Evolutionary conservation across 2,113 vertebrate species (phyloP).

Genomic region (Dasyornis broadbenti): DNA sequence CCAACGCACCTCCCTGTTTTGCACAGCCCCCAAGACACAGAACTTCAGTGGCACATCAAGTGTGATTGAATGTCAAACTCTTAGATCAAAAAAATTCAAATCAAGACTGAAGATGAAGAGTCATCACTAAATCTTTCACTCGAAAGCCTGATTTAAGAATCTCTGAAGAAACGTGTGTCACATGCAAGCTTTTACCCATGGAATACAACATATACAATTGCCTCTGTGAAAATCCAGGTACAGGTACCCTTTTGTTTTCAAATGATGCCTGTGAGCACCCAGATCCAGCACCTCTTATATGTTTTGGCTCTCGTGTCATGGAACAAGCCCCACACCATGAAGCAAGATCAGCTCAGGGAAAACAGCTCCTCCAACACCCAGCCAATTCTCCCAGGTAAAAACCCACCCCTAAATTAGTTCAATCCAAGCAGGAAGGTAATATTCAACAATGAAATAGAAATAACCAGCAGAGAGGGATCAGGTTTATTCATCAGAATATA

Average conservation of each 20-base stretch:
- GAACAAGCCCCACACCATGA: rapidly evolving
- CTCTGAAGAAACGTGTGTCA: background rate
- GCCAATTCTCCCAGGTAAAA: background rate
- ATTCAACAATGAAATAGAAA: background rate
- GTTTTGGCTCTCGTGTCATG: background rate
- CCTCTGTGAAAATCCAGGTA: background rate
- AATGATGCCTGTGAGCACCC: background rate
- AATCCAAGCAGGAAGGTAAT: background rate
- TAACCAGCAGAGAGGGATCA: background rate
- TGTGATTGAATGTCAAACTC: background rate
- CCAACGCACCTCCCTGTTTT: background rate
- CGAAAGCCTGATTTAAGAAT: background rate
- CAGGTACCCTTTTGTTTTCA: background rate
- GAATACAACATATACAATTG: background rate
- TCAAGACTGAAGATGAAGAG: background rate
- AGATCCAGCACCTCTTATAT: background rate
- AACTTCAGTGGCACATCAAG: background rate
- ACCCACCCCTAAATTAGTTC: background rate
- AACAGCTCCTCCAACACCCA: background rate
- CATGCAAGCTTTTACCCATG: background rate
- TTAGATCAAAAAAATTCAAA: background rate
- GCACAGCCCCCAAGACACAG: background rate
- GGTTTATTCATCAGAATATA: background rate
- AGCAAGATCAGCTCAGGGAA: background rate
- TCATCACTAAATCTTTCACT: background rate